phyloP scores from a whole-genome alignment of 2,888 invertebrate species.

The Beris chalybata region DNA sequence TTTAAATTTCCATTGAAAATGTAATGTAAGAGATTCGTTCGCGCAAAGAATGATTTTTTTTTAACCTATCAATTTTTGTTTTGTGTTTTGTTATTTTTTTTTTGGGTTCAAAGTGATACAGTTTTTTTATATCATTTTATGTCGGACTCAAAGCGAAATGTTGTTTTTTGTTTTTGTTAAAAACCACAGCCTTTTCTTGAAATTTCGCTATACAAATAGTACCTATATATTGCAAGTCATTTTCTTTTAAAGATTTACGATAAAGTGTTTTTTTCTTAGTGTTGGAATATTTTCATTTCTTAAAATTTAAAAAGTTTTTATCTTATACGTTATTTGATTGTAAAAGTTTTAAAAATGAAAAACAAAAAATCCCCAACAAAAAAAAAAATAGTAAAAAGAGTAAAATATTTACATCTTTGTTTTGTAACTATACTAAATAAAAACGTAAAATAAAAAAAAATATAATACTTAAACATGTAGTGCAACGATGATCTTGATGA shows the following conservation, averaged over 20 bases:
- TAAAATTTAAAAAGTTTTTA: no score
- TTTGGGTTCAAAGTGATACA: constrained; percentile 15
- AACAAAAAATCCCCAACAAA: constrained; percentile 7
- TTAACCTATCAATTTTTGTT: constrained; percentile 1
- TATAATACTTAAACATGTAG: no score
- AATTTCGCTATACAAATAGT: constrained; percentile 27
- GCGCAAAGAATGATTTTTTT: constrained; percentile 13
- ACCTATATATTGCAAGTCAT: constrained; percentile 6
- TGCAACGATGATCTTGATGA: not conserved
- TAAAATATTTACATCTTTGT: not conserved
- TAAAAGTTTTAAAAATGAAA: not conserved
- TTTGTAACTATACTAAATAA: not conserved
- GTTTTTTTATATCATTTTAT: no score
- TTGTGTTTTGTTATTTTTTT: constrained; percentile 1
- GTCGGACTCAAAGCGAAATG: constrained; percentile 12
- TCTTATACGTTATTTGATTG: no score
- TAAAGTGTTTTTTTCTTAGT: no score
- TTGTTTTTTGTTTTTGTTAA: constrained; percentile 18
- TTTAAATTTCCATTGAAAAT: constrained; percentile 11
- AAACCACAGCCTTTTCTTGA: constrained; percentile 29
- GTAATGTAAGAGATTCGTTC: constrained; percentile 6
- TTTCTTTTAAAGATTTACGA: not conserved
- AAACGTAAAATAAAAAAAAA: constrained; percentile 10
- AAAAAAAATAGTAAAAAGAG: not conserved
- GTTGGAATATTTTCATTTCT: no score